Percentiles rank a stretch among this genome's conserved stretches.
Conservation (phyloP, 1,140 invertebrate species). For the Asobara japonica region DNA sequence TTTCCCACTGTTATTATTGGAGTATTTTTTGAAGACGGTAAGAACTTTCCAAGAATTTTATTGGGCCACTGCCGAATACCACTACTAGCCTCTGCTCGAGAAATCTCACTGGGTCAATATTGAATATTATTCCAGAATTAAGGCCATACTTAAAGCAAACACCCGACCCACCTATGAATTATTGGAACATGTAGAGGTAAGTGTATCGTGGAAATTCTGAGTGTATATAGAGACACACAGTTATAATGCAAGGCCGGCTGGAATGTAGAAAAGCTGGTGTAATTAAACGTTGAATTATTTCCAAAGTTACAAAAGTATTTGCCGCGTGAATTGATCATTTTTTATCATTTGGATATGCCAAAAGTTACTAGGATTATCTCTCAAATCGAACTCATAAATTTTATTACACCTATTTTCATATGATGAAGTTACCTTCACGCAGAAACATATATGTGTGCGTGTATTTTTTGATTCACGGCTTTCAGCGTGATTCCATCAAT, state of each 20-base stretch:
- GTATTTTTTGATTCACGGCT: no score
- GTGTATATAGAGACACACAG: not conserved
- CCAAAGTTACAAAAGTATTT: no score
- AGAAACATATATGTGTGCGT: no score
- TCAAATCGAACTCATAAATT: no score
- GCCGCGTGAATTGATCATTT: not conserved
- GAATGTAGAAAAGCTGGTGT: not conserved
- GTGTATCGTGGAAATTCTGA: slow-evolving; percentile 8
- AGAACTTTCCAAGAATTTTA: not conserved
- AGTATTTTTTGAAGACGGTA: not conserved
- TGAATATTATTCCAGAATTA: slow-evolving; percentile 41
- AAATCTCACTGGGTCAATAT: slow-evolving; percentile 43
- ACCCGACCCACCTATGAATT: slow-evolving; percentile 30
- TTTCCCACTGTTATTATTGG: not conserved
- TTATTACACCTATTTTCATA: no score
- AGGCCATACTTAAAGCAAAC: slow-evolving; percentile 36
- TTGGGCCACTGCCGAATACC: slow-evolving; percentile 6
- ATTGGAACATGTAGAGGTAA: slow-evolving; percentile 16
- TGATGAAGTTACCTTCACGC: no score
- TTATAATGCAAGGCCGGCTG: not conserved
- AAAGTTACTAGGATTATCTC: no score
- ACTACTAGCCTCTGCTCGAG: slow-evolving; percentile 16
- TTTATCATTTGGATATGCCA: no score
- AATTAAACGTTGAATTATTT: not conserved
- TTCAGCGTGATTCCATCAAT: no score